Percentiles rank a stretch among this genome's conserved stretches.
Evolutionary conservation across 37 sponge, comb jelly and placozoan genomes (phyloP).

Genomic region (Beroe forskalii): DNA sequence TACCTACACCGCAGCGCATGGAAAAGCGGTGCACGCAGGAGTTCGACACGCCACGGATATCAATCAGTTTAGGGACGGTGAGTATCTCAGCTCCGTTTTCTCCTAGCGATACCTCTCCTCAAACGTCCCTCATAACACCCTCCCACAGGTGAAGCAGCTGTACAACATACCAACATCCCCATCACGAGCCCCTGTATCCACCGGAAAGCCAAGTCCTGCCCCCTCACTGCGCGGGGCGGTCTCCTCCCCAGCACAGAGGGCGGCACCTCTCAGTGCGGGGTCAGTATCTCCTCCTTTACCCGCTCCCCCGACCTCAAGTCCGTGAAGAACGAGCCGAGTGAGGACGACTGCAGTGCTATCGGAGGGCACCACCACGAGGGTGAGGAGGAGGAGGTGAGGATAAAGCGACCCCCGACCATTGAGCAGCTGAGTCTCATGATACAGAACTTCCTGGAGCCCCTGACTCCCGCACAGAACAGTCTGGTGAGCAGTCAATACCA

Average conservation of each 20-base stretch:
- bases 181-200: neutral
- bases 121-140: too few species aligned
- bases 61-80: too few species aligned
- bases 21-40: too few species aligned
- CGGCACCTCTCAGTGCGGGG: neutral
- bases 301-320: constrained; percentile 24
- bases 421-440: neutral
- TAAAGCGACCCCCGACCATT: neutral
- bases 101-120: too few species aligned
- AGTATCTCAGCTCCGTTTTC: too few species aligned
- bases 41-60: too few species aligned
- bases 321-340: neutral
- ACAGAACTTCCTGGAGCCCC: constrained; percentile 25
- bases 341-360: too few species aligned
- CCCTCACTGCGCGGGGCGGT: neutral
- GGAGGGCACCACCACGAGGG: too few species aligned
- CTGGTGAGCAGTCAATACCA: neutral
- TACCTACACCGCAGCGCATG: too few species aligned
- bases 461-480: neutral
- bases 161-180: constrained; percentile 26
- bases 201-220: constrained; percentile 17
- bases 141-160: constrained; percentile 14
- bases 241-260: neutral
- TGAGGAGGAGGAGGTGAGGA: neutral
- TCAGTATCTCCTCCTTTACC: neutral